Evolutionary conservation across 2,113 vertebrate species (phyloP).

Genomic region (Malurus cyaneus): DNA sequence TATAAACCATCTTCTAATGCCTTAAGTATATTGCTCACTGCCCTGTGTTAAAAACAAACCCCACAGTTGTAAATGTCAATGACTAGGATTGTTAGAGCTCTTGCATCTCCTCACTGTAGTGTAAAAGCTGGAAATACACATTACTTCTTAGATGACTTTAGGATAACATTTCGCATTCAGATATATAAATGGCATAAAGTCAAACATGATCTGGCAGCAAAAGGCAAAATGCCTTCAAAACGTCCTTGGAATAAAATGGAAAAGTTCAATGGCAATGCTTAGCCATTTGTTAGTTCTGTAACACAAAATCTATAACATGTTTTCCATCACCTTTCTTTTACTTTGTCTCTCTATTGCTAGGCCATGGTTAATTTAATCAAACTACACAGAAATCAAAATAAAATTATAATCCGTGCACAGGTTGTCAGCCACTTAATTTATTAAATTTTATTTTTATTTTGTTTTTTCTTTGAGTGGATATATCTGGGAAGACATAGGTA

Average conservation of each 20-base stretch:
- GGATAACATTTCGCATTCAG: slow-evolving; percentile 72
- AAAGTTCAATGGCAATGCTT: slow-evolving; percentile 51
- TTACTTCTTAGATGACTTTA: slow-evolving; percentile 74
- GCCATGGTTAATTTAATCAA: not conserved
- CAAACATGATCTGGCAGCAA: slow-evolving; percentile 67
- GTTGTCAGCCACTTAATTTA: not conserved
- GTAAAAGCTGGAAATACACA: slow-evolving; percentile 73
- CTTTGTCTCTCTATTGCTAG: not conserved
- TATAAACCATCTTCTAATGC: slow-evolving; percentile 77
- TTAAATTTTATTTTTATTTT: not conserved
- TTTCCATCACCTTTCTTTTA: not conserved
- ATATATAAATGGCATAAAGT: slow-evolving; percentile 76
- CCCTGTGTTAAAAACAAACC: slow-evolving; percentile 81
- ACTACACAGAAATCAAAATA: not conserved
- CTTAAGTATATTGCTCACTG: slow-evolving; percentile 80
- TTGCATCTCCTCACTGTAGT: slow-evolving; percentile 64
- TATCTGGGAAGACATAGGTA: not conserved
- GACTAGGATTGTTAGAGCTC: slow-evolving; percentile 73
- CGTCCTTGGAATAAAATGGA: slow-evolving; percentile 48
- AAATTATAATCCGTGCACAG: not conserved
- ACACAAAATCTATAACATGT: not conserved
- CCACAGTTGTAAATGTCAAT: slow-evolving; percentile 81
- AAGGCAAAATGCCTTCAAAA: slow-evolving; percentile 66
- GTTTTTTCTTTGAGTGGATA: not conserved
- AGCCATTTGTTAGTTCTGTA: slow-evolving; percentile 37